Conservation (phyloP, 2,113 vertebrate genomes). For the Apistogramma diplotaenia region DNA sequence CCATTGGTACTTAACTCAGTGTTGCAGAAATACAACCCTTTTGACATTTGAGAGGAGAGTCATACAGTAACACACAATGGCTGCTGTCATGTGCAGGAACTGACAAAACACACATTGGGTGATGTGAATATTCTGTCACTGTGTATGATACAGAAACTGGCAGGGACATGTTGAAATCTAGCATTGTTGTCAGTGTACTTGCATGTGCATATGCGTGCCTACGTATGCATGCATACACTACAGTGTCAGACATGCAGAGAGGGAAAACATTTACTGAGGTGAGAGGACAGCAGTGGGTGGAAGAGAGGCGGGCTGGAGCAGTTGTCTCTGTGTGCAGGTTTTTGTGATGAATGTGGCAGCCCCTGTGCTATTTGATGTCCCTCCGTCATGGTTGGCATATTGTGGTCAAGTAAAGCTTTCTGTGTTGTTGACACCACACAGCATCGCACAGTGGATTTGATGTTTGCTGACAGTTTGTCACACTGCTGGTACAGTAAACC, state of each 20-base stretch:
- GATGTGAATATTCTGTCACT: background rate
- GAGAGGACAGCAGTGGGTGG: slow-evolving; percentile 7
- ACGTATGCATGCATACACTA: background rate
- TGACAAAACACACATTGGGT: slow-evolving; percentile 26
- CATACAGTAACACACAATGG: slow-evolving; percentile 27
- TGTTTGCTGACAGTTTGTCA: slow-evolving; percentile 61
- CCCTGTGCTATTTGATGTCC: slow-evolving; percentile 46
- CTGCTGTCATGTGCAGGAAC: slow-evolving; percentile 35
- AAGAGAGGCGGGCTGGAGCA: slow-evolving; percentile 13
- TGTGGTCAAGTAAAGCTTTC: slow-evolving; percentile 47
- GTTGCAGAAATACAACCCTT: slow-evolving; percentile 13
- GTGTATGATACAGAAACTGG: slow-evolving; percentile 11
- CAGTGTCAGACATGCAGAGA: slow-evolving; percentile 3
- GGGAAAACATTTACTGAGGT: slow-evolving; percentile 12
- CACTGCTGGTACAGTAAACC: slow-evolving; percentile 37
- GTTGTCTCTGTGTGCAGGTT: slow-evolving; percentile 26
- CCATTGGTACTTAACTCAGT: slow-evolving; percentile 23
- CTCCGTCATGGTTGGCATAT: slow-evolving; percentile 52
- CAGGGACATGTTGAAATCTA: slow-evolving; percentile 20
- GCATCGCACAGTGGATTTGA: slow-evolving; percentile 52
- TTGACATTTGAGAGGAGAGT: slow-evolving; percentile 46
- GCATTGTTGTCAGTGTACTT: background rate
- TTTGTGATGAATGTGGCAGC: slow-evolving; percentile 49
- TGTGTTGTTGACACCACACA: slow-evolving; percentile 54
- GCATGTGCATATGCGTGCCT: background rate